Evolutionary conservation across 2,113 vertebrate genomes (phyloP).

Genomic region (Bos indicus): DNA sequence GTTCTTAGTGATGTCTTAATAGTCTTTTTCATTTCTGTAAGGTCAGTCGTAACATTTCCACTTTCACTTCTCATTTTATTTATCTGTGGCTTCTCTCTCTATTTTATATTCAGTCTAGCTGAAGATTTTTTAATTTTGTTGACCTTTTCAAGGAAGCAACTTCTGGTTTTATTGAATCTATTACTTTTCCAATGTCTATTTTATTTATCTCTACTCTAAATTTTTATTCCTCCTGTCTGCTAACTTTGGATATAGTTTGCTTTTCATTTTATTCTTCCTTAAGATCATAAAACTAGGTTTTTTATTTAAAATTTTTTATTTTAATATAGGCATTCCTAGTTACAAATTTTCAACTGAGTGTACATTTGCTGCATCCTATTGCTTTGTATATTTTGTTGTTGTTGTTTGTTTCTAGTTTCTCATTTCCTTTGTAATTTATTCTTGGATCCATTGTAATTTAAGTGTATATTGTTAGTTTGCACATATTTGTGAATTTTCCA

Average conservation of each 20-base stretch:
- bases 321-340: background rate
- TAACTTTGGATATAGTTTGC: background rate
- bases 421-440: background rate
- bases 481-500: background rate
- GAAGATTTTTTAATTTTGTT: background rate
- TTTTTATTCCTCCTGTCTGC: background rate
- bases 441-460: background rate
- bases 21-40: background rate
- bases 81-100: background rate
- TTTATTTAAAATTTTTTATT: background rate
- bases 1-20: background rate
- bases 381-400: background rate
- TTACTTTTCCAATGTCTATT: background rate
- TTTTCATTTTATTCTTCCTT: background rate
- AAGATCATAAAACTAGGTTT: background rate
- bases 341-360: background rate
- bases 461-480: background rate
- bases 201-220: background rate
- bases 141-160: background rate
- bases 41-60: background rate
- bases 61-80: background rate
- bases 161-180: background rate
- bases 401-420: background rate
- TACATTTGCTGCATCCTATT: background rate
- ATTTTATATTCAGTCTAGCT: background rate